Evolutionary conservation across 2,888 invertebrate genomes (phyloP).

Genomic region (Stegophylla sp.): DNA sequence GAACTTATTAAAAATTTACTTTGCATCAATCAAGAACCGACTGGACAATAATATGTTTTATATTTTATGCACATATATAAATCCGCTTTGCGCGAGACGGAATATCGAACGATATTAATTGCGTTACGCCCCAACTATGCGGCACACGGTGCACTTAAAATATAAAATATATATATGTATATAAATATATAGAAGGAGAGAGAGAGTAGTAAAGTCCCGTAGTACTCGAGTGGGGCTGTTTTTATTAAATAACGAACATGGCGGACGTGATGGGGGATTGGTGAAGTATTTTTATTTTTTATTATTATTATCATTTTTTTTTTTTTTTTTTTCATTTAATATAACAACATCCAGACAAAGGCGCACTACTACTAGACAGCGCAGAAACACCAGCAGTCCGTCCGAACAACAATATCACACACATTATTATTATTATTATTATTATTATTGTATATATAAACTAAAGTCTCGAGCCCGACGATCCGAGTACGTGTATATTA

Average conservation of each 20-base stretch:
- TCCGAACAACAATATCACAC: background rate
- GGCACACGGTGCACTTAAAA: conserved; percentile 16
- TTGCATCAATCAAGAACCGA: no score
- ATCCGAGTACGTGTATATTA: background rate
- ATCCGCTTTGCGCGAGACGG: no score
- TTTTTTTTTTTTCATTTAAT: conserved; percentile 2
- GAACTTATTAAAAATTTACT: no score
- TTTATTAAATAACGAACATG: conserved; percentile 21
- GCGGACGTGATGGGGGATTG: background rate
- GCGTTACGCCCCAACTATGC: background rate
- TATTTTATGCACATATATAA: no score
- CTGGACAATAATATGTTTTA: no score
- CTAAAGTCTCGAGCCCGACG: background rate
- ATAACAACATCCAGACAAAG: background rate
- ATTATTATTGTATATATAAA: background rate
- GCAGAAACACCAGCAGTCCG: background rate
- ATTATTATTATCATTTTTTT: conserved; percentile 1
- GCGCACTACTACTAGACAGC: no score
- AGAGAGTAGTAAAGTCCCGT: no score
- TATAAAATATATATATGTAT: background rate
- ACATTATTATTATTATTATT: no score
- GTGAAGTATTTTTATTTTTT: conserved; percentile 22
- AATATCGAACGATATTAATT: conserved; percentile 17
- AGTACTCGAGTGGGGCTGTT: background rate
- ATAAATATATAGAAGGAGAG: no score